These are phyloP conservation scores for Drosophila histrio DNA, from an alignment of 2,888 invertebrate genomes.

Conservation along the genomic window DNA sequence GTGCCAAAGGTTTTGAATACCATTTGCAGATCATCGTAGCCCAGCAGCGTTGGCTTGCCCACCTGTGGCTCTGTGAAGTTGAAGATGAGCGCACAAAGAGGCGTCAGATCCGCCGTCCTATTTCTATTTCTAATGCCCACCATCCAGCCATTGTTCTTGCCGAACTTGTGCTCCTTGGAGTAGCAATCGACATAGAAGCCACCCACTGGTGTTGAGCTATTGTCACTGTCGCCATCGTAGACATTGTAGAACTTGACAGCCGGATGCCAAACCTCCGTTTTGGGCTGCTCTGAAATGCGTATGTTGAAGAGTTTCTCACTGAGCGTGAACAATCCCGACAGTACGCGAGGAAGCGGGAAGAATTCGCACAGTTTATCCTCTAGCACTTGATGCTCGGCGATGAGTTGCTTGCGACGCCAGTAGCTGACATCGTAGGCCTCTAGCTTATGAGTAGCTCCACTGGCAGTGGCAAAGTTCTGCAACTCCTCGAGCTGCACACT, in stretches of 20 bases:
- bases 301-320: conserved; percentile 92
- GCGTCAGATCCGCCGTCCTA: conserved; percentile 87
- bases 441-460: conserved; percentile 89
- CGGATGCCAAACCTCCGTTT: conserved; percentile 91
- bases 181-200: conserved; percentile 95
- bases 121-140: conserved; percentile 91
- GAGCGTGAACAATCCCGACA: conserved; percentile 91
- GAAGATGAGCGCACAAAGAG: conserved; percentile 92
- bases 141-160: conserved; percentile 90
- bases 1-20: conserved; percentile 95
- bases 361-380: conserved; percentile 90
- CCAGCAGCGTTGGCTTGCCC: conserved; percentile 89
- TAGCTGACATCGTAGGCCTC: conserved; percentile 94
- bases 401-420: conserved; percentile 92
- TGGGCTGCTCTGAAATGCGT: conserved; percentile 87
- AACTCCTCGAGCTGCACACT: conserved; percentile 89
- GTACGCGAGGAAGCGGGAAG: conserved; percentile 92
- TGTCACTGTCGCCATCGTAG: conserved; percentile 85
- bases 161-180: conserved; percentile 88
- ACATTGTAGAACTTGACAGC: conserved; percentile 94
- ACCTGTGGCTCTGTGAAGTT: conserved; percentile 88
- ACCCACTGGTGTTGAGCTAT: conserved; percentile 86
- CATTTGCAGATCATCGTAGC: conserved; percentile 90
- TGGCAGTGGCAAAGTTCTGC: conserved; percentile 89
- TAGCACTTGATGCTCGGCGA: conserved; percentile 88